Evolutionary conservation across 2,113 vertebrate genomes (phyloP), one percentile per base, ranked within the genome.

Genomic region (Electrona antarctica): DNA sequence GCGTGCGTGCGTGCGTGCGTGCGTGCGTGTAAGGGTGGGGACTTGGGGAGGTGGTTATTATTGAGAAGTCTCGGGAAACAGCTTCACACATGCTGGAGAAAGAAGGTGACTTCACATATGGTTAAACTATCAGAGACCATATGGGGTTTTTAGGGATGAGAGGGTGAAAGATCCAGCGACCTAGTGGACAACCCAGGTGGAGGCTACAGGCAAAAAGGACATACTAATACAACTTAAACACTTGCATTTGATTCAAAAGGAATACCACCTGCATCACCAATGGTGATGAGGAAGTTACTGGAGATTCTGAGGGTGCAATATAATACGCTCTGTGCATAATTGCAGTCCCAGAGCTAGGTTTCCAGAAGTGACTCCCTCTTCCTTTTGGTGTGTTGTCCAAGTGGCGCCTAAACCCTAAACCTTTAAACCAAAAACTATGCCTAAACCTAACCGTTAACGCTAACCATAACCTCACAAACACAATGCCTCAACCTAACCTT

Each of bases 181-280:
- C 7, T 8, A 47, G 41, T 13, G 45, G 11, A 54, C n/a, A 66
- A 63, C 14, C 64, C n/a, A 46, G 52, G 4, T 71, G 14, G 41
- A 79, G 88, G 85, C 71, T 41, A 80, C 88, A 91, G 64, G 90
- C 88, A 54, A 55, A 77, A 41, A 41, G 50, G 13, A 45, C 45
- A 60, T 45, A 60, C 3, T 41, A 60, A 3, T 6, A 60, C 12
- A 11, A 60, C 11, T 33, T 29, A 45, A 4, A 13, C 10, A 45
- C 21, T 21, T 55, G n/a, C 11, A 9, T 10, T 12, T 29, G 3
- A 11, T 29, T 11, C 8, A 29, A 60, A 60, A 7, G 10, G n/a
- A 28, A 21, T 6, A 60, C 60, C 6, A 70, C 11, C 28, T 73
- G n/a, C 76, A 77, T 54, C 11, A 54, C 51, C 12, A 8, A 52